Evolutionary conservation across 2,113 vertebrate species (phyloP), one percentile per base, ranked within the genome.

Genomic region (Colius striatus): DNA sequence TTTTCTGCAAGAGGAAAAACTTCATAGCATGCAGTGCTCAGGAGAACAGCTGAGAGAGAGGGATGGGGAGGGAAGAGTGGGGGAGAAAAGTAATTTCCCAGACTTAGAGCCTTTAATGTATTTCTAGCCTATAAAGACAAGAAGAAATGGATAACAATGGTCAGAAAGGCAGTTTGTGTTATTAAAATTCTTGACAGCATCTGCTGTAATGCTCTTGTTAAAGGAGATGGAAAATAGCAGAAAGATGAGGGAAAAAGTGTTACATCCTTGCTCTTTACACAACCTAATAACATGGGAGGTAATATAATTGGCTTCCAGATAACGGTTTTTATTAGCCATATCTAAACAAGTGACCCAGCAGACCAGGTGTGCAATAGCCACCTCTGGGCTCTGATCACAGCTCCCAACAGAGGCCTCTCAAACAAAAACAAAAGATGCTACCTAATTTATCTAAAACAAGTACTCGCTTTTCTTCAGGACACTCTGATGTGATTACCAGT

Each of bases 161-260:
- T 84, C 84, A 94, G 84, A 86, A 68, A 89, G 57, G 78, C 63
- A 80, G 70, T 82, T 80, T 83, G 61, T 89, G 93, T 92, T 90
- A 90, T 95, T 95, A 89, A 95, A 92, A 94, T 94, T 95, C 85
- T 87, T 95, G 87, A 77, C 89, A 92, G 83, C 75, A 16, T 63
- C 87, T 73, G 72, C 87, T 85, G 57, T 34, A 86, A 86, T 53
- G 74, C 81, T 92, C 87, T 87, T 93, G 85, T 95, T 95, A 87
- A 67, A 84, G 68, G 85, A 95, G 57, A 92, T 63, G 70, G 75
- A 82, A 95, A 95, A 77, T 68, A 90, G 55, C 41, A 86, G 63
- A 83, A 89, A 68, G 75, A 92, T 48, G 84, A 89, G 74, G 61
- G 87, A 60, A 85, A 89, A 20, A 3, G 7, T 89, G 74, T 80